phyloP scores from a whole-genome alignment of 2,888 invertebrate genomes.

The Crematogaster levior region DNA sequence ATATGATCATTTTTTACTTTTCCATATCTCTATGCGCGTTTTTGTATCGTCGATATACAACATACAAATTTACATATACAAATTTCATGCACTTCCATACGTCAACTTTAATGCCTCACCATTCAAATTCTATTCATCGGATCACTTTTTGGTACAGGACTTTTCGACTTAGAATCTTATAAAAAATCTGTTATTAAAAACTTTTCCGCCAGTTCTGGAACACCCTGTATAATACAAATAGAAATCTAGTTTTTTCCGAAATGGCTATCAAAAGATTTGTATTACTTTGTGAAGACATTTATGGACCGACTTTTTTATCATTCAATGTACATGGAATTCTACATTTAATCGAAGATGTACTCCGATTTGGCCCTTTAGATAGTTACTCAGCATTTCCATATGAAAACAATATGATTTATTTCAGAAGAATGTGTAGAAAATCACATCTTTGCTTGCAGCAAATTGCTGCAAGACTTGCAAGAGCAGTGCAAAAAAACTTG shows the following conservation, averaged over 20 bases:
- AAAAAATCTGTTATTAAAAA: too few species aligned
- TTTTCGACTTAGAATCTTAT: too few species aligned
- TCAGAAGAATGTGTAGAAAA: background rate
- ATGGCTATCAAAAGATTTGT: background rate
- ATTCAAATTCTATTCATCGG: too few species aligned
- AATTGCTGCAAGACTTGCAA: slow-evolving; percentile 13
- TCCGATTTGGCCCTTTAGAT: too few species aligned
- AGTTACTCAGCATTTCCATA: slow-evolving; percentile 10
- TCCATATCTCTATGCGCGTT: background rate
- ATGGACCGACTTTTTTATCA: slow-evolving; percentile 4
- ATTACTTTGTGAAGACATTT: slow-evolving; percentile 16
- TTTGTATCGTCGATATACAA: background rate
- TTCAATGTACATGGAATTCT: background rate
- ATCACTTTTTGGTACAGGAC: too few species aligned
- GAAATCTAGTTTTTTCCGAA: slow-evolving; percentile 4
- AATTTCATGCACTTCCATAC: too few species aligned
- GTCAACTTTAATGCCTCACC: too few species aligned
- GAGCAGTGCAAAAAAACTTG: too few species aligned
- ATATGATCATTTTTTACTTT: slow-evolving; percentile 21
- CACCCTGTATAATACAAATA: slow-evolving; percentile 21
- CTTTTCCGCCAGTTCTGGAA: too few species aligned
- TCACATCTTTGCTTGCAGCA: slow-evolving; percentile 6
- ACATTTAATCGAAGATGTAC: too few species aligned
- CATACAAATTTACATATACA: too few species aligned
- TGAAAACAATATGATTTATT: background rate